These are phyloP conservation scores for Pachypeltis micranthus DNA, from an alignment of 1,140 invertebrate species.

Conservation along the genomic window DNA sequence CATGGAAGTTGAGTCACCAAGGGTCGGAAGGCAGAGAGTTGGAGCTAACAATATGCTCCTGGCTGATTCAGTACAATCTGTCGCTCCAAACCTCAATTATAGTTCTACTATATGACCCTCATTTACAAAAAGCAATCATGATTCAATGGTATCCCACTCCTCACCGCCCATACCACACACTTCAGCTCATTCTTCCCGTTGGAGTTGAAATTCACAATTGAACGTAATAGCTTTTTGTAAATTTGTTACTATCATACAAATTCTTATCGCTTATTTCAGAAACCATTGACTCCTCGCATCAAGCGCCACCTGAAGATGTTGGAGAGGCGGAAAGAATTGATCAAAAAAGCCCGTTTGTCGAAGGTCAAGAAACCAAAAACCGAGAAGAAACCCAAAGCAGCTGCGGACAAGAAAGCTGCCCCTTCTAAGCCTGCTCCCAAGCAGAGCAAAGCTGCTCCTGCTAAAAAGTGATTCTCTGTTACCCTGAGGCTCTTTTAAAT, in stretches of 20 bases:
- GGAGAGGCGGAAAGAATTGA: conserved; percentile 39
- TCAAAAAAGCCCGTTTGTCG: conserved; percentile 38
- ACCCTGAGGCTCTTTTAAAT: too few species aligned
- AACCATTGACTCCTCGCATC: conserved; percentile 38
- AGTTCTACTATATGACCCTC: not conserved
- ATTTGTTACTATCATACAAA: not conserved
- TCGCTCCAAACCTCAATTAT: not conserved
- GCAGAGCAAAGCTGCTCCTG: conserved; percentile 8
- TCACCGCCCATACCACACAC: too few species aligned
- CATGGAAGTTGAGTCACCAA: too few species aligned
- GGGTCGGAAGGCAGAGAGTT: too few species aligned
- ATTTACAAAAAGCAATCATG: not conserved
- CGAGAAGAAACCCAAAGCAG: conserved; percentile 30
- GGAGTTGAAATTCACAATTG: not conserved
- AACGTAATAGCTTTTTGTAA: not conserved
- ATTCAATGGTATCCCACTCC: too few species aligned
- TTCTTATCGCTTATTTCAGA: conserved; percentile 34
- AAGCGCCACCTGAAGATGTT: conserved; percentile 40
- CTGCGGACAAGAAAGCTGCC: conserved; percentile 6
- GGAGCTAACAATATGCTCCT: too few species aligned
- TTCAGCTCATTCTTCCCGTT: too few species aligned
- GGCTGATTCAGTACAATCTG: too few species aligned
- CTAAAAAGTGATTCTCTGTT: conserved; percentile 17
- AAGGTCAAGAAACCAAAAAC: conserved; percentile 41
- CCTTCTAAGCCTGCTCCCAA: not conserved